These are phyloP conservation scores for Apocheima hispidaria DNA, from an alignment of 2,888 invertebrate genomes.

Conservation along the genomic window DNA sequence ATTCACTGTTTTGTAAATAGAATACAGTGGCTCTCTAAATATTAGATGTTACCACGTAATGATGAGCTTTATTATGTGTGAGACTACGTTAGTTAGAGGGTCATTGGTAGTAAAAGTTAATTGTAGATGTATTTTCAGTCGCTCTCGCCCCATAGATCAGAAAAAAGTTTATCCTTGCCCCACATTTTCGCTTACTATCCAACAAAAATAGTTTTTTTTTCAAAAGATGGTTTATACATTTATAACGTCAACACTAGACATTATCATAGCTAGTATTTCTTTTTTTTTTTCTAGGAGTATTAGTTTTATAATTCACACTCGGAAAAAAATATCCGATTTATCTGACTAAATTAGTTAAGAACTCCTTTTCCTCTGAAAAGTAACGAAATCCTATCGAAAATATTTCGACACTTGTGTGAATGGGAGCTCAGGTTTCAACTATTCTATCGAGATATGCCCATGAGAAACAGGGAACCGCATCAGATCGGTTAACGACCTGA, in stretches of 20 bases:
- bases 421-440: constrained; percentile 5
- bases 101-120: constrained; percentile 16
- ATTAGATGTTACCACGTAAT: constrained; percentile 29
- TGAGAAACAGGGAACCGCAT: constrained; percentile 26
- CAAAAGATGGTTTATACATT: no score
- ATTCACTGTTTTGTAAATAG: constrained; percentile 40
- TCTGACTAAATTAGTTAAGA: background rate
- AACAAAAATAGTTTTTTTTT: no score
- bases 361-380: background rate
- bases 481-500: constrained; percentile 41
- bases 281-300: no score
- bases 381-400: no score
- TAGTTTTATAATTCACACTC: no score
- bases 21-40: constrained; percentile 34
- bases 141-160: no score
- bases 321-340: background rate
- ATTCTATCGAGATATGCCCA: background rate
- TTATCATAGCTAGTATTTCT: no score
- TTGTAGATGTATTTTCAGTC: constrained; percentile 1
- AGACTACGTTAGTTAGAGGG: constrained; percentile 18
- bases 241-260: no score
- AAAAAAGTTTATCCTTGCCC: no score
- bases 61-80: constrained; percentile 22
- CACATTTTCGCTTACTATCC: no score
- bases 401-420: background rate